Percentiles rank a stretch among this genome's conserved stretches.
Evolutionary conservation across 92 coral and sea anemone genomes (phyloP).

Genomic region (Parazoanthus atlanticus): DNA sequence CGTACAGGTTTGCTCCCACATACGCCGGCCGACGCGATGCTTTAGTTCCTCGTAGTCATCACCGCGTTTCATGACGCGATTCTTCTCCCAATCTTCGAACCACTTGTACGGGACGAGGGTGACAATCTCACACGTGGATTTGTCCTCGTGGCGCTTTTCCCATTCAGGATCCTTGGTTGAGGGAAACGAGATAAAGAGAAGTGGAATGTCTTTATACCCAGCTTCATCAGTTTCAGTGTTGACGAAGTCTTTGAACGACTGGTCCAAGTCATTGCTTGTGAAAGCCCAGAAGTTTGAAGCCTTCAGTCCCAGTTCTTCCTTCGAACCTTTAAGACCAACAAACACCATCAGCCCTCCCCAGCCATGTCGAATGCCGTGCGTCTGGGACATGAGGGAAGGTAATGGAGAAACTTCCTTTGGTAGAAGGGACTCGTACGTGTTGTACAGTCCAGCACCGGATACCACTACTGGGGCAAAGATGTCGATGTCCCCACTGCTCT

Average conservation of each 20-base stretch:
- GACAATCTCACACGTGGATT: slow-evolving; percentile 84
- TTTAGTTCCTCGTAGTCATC: slow-evolving; percentile 86
- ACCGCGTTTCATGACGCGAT: slow-evolving; percentile 94
- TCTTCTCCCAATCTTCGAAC: slow-evolving; percentile 89
- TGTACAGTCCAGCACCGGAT: slow-evolving; percentile 90
- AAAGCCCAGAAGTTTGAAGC: slow-evolving; percentile 90
- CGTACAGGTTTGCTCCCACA: slow-evolving; percentile 92
- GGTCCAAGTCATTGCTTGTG: slow-evolving; percentile 72
- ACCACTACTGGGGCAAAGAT: slow-evolving; percentile 84
- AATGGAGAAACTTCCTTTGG: slow-evolving; percentile 51
- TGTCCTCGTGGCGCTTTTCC: slow-evolving; percentile 72
- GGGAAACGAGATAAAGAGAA: slow-evolving; percentile 89
- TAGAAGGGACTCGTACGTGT: slow-evolving; percentile 82
- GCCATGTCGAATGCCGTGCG: slow-evolving; percentile 83
- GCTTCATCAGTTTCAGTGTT: slow-evolving; percentile 60
- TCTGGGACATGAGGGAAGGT: slow-evolving; percentile 43
- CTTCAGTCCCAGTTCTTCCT: slow-evolving; percentile 82
- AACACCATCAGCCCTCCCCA: slow-evolving; percentile 83
- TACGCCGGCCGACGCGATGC: slow-evolving; percentile 87
- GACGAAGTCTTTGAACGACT: slow-evolving; percentile 59
- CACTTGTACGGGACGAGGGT: slow-evolving; percentile 86
- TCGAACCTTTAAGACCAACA: slow-evolving; percentile 85
- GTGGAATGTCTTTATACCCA: slow-evolving; percentile 83
- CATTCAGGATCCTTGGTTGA: slow-evolving; percentile 98
- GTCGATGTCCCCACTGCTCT: slow-evolving; percentile 83